Evolutionary conservation across 2,888 invertebrate genomes (phyloP).

Genomic region (Adineta ricciae): DNA sequence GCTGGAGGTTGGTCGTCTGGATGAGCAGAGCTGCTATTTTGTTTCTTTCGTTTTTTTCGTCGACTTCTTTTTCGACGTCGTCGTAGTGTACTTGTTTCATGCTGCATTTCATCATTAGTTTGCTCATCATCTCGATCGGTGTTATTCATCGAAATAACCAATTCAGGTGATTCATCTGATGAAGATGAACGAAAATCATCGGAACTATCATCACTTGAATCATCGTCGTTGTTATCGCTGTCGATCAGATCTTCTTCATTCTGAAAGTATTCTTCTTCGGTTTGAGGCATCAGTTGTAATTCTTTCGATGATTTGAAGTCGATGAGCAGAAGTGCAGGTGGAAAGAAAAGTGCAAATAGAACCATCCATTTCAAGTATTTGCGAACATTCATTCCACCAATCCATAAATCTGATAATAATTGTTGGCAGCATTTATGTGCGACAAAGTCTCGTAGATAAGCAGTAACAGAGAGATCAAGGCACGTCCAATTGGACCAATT

Average conservation of each 20-base stretch:
- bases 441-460: conserved; percentile 78
- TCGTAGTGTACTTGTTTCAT: not conserved
- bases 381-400: conserved; percentile 78
- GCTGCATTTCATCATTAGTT: not conserved
- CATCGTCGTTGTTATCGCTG: not conserved
- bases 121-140: not conserved
- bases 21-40: not conserved
- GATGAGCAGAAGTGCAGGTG: conserved; percentile 70
- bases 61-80: not conserved
- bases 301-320: conserved; percentile 97
- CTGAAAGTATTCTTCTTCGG: conserved; percentile 73
- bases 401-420: conserved; percentile 93
- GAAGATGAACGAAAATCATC: not conserved
- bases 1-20: not conserved
- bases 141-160: not conserved
- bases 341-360: conserved; percentile 74
- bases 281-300: conserved; percentile 92
- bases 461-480: conserved; percentile 83
- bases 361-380: conserved; percentile 67
- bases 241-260: not conserved
- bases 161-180: not conserved
- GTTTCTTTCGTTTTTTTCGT: not conserved
- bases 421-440: conserved; percentile 68
- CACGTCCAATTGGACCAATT: conserved; percentile 98
- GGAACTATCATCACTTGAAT: not conserved